These are phyloP conservation scores for Plecotus auritus DNA, from an alignment of 2,113 vertebrate species.

Conservation along the genomic window DNA sequence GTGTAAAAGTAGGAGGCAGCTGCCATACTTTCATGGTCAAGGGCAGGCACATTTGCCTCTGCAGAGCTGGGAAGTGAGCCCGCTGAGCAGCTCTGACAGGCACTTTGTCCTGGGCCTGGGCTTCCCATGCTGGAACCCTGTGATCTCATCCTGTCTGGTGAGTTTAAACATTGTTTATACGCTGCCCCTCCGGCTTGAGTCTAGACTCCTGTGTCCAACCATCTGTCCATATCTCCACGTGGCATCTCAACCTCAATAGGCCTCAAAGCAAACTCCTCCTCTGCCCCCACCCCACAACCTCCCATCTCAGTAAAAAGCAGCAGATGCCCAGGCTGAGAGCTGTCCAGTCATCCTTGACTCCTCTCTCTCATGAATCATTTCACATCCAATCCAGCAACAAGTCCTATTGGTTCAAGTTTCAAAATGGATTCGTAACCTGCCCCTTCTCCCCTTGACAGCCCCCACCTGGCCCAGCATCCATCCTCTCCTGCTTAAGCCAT, in stretches of 20 bases:
- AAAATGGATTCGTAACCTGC: neutral
- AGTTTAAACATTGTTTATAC: neutral
- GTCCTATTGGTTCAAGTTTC: neutral
- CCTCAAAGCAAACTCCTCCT: neutral
- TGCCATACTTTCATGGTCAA: no score
- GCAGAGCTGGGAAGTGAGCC: neutral
- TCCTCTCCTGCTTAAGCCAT: rapidly evolving
- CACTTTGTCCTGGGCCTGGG: neutral
- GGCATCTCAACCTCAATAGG: neutral
- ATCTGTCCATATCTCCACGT: neutral
- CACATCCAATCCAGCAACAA: neutral
- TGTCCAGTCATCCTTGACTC: neutral
- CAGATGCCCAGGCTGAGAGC: neutral
- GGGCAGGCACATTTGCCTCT: neutral
- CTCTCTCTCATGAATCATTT: neutral
- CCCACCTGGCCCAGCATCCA: neutral
- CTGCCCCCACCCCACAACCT: neutral
- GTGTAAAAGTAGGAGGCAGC: rapidly evolving
- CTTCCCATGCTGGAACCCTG: neutral
- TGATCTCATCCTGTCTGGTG: neutral
- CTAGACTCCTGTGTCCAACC: neutral
- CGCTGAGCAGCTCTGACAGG: rapidly evolving
- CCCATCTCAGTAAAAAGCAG: neutral
- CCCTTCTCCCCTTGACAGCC: rapidly evolving
- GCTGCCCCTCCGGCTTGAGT: neutral